Conservation (phyloP, 1,140 invertebrate genomes). For the Danaus melanippus region DNA sequence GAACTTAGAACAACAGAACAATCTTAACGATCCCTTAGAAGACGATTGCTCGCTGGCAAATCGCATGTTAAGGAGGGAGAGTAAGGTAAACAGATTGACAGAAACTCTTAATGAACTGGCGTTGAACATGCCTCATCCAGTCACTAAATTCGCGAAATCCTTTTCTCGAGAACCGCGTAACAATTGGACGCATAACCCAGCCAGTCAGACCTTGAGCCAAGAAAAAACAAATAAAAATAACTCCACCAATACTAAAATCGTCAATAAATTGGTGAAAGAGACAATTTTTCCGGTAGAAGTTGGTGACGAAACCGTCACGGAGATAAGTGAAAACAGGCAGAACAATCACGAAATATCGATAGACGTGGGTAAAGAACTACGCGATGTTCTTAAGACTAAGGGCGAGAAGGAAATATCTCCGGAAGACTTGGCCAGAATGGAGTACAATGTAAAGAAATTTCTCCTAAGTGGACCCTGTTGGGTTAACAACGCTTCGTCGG, state of each 20-base stretch:
- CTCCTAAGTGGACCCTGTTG: constrained; percentile 74
- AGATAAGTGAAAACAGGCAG: constrained; percentile 35
- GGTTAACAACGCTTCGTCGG: constrained; percentile 53
- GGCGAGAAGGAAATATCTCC: constrained; percentile 51
- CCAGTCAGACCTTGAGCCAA: constrained; percentile 25
- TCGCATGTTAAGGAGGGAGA: constrained; percentile 41
- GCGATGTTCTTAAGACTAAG: constrained; percentile 37
- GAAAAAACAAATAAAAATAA: constrained; percentile 30
- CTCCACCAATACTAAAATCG: constrained; percentile 25
- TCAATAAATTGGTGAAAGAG: constrained; percentile 51
- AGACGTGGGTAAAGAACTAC: constrained; percentile 41
- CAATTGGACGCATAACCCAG: constrained; percentile 39
- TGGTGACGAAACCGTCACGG: constrained; percentile 47
- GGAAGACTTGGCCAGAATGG: constrained; percentile 74
- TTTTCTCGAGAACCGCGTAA: constrained; percentile 43
- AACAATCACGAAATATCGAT: constrained; percentile 18
- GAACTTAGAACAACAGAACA: constrained; percentile 70
- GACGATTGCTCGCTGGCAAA: constrained; percentile 50
- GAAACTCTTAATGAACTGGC: constrained; percentile 61
- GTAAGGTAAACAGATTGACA: constrained; percentile 51
- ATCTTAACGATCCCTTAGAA: constrained; percentile 59
- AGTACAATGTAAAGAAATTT: constrained; percentile 76
- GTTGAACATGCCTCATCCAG: constrained; percentile 62
- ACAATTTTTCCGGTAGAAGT: constrained; percentile 60
- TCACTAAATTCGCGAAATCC: constrained; percentile 58